Conservation (phyloP, 2,797 vertebrate species). For the Margarornis squamiger region DNA sequence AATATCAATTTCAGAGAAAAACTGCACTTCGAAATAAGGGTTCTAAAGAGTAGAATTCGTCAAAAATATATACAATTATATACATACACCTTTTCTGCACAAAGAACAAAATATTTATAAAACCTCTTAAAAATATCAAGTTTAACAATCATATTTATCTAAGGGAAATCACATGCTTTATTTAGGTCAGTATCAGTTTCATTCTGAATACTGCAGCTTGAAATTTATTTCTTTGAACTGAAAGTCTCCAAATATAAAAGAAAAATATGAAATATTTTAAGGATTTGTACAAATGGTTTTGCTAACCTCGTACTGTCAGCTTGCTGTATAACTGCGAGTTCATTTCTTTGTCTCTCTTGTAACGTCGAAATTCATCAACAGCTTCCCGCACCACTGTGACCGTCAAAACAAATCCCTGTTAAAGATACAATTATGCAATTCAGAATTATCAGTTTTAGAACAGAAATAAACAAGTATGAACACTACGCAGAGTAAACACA, state of each 20-base stretch:
- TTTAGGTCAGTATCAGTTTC: background rate
- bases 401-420: constrained; percentile 91
- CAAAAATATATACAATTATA: background rate
- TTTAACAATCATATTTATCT: background rate
- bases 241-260: background rate
- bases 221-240: background rate
- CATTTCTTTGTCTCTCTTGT: constrained; percentile 95
- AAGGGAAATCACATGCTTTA: background rate
- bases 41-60: background rate
- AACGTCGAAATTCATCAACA: constrained; percentile 92
- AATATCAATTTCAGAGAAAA: constrained; percentile 6
- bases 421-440: constrained; percentile 35
- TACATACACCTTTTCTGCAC: background rate
- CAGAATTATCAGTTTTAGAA: background rate
- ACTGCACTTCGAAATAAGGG: background rate
- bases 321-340: constrained; percentile 97
- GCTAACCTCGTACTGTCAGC: constrained; percentile 92
- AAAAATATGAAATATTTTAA: background rate
- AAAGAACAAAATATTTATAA: background rate
- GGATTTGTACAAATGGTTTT: background rate
- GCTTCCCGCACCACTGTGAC: constrained; percentile 94
- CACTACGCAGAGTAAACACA: background rate
- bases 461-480: background rate
- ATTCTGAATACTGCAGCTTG: background rate
- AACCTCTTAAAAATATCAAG: background rate